Evolutionary conservation across 2,113 vertebrate species (phyloP).

Genomic region (Uria lomvia): DNA sequence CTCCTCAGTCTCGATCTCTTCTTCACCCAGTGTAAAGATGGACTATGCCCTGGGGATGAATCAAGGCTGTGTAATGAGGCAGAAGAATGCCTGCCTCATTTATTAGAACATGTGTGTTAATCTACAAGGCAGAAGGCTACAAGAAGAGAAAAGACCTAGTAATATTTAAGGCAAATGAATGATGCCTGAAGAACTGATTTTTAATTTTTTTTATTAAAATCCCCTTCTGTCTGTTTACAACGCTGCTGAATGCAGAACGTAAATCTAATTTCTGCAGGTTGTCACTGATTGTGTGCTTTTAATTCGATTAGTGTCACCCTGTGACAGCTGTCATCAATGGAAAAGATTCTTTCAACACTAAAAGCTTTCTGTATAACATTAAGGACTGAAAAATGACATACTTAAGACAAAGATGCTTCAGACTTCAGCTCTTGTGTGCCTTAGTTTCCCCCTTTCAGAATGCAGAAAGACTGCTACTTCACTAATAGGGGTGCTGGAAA

Average conservation of each 20-base stretch:
- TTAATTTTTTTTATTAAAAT: neutral
- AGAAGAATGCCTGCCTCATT: slow-evolving; percentile 53
- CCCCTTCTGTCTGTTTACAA: neutral
- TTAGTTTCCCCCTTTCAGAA: neutral
- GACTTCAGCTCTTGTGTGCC: neutral
- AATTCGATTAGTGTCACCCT: neutral
- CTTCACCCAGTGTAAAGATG: neutral
- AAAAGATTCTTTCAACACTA: neutral
- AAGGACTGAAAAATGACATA: neutral
- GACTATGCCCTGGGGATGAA: slow-evolving; percentile 21
- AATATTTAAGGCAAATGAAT: neutral
- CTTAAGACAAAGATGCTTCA: neutral
- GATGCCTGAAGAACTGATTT: neutral
- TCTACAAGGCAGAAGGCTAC: neutral
- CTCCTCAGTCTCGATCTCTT: neutral
- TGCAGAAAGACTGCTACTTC: neutral
- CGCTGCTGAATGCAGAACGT: neutral
- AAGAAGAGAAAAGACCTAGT: neutral
- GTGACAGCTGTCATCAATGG: neutral
- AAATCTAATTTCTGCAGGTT: neutral
- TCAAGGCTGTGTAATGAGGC: slow-evolving; percentile 34
- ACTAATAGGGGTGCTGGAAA: neutral
- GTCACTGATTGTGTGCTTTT: neutral
- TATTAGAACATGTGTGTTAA: slow-evolving; percentile 27
- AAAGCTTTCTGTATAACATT: neutral